Evolutionary conservation across 2,888 invertebrate species (phyloP).

Genomic region (Mechanitis messenoides): DNA sequence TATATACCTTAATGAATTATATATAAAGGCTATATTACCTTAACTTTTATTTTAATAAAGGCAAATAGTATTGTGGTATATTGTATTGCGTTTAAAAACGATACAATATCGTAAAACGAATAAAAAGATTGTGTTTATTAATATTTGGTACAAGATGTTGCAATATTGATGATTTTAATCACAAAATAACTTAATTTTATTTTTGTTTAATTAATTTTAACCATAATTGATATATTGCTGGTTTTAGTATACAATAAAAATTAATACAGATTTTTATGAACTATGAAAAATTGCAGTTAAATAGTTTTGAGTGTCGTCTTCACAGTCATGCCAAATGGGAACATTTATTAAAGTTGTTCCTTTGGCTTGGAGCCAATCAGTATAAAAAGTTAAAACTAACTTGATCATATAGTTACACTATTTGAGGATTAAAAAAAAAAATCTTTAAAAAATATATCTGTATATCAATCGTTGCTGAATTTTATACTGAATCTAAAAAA

Average conservation of each 20-base stretch:
- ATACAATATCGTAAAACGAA: constrained; percentile 53
- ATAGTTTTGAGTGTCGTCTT: constrained; percentile 10
- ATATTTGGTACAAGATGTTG: constrained; percentile 32
- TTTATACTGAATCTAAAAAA: no score
- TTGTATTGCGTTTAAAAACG: constrained; percentile 56
- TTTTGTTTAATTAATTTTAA: no score
- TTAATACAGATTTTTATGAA: constrained; percentile 1
- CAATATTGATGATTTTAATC: constrained; percentile 4
- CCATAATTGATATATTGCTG: no score
- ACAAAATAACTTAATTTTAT: no score
- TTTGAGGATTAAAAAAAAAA: no score
- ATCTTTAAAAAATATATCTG: no score
- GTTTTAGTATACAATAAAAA: no score
- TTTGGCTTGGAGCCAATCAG: constrained; percentile 13
- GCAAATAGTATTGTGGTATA: constrained; percentile 39
- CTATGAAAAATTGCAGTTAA: constrained; percentile 13
- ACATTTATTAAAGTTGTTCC: constrained; percentile 12
- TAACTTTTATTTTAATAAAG: constrained; percentile 11
- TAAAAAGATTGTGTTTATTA: constrained; percentile 41
- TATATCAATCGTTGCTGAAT: no score
- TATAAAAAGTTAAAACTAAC: constrained; percentile 8
- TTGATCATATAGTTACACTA: not conserved
- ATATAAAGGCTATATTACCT: constrained; percentile 28
- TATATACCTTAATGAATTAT: constrained; percentile 7
- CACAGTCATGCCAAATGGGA: constrained; percentile 13